Base-by-base conservation (phyloP, 2,797 vertebrate genomes). In the Enoplosus armatus region DNA sequence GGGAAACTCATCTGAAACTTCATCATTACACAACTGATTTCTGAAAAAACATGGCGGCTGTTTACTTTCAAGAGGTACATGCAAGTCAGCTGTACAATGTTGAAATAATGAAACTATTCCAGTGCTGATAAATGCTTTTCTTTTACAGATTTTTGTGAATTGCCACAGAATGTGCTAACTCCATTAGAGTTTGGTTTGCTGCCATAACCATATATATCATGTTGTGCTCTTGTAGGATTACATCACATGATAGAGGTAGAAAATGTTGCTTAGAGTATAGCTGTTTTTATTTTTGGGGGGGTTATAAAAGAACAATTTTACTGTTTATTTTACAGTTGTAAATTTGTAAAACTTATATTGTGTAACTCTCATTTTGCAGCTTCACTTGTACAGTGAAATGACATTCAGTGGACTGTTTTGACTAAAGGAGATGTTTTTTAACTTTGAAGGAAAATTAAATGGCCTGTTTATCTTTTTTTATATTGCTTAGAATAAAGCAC, bases 291-390 rank as follows among this genome's bases (percentile, higher is more conserved):
- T 43, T 48, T 63, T n/a, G 1, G 6, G 24, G n/a, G 7, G 4
- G 14, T 50, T 18, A 3, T 41, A 63, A 45, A 27, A 53, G 8
- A 69, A 60, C 29, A 76, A 10, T 53, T 48, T 45, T 15, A 18
- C 12, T 75, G 26, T 72, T 87, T 81, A 43, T 84, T 88, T 85
- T 74, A 64, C 54, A 75, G 51, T 70, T 88, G 55, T 86, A 80
- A 11, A 82, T 85, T 85, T 90, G 16, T 85, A 81, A 68, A 77
- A 85, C 31, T 90, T 90, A 56, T 92, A 80, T 80, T 79, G 31
- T 86, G 59, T 76, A 69, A 74, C 56, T 76, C 10, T 85, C 54
- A 72, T 53, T 73, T 81, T 87, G n/a, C 54, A 82, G 74, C 66
- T 68, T 83, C 37, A 75, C 6, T 8, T 86, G 55, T 83, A 80